phyloP scores from a whole-genome alignment of 2,797 vertebrate genomes.

The Hippocampus kuda region DNA sequence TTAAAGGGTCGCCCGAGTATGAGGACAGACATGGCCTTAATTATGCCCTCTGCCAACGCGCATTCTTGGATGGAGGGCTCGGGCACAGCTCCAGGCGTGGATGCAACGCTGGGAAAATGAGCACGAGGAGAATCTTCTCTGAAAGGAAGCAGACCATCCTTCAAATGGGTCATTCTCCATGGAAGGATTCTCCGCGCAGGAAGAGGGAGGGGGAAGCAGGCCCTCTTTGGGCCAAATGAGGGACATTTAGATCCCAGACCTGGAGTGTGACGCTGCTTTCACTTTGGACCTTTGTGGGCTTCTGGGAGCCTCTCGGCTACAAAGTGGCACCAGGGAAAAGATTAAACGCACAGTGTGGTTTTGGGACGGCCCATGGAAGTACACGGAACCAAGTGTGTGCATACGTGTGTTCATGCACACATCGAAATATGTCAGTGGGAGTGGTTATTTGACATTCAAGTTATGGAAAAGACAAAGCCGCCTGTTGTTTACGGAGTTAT shows the following conservation, averaged over 20 bases:
- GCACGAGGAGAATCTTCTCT: conserved; percentile 62
- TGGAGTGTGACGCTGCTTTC: conserved; percentile 60
- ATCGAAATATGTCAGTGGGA: not conserved
- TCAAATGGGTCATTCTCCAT: conserved; percentile 61
- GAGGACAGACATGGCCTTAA: conserved; percentile 55
- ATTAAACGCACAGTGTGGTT: conserved; percentile 56
- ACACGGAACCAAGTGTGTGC: conserved; percentile 23
- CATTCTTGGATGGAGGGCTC: conserved; percentile 47
- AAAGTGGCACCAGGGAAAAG: conserved; percentile 60
- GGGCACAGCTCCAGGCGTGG: conserved; percentile 48
- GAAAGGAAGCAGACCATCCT: conserved; percentile 60
- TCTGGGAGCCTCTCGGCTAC: conserved; percentile 56
- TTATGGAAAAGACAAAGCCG: not conserved
- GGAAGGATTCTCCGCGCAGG: conserved; percentile 44
- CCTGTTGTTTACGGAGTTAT: not conserved
- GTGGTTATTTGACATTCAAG: not conserved
- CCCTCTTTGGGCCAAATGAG: conserved; percentile 38
- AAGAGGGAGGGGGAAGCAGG: conserved; percentile 35
- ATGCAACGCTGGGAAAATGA: conserved; percentile 60
- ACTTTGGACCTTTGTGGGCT: conserved; percentile 49
- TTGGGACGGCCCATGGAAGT: conserved; percentile 34
- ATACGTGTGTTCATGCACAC: conserved; percentile 6
- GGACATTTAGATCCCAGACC: conserved; percentile 52
- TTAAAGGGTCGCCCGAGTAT: conserved; percentile 48
- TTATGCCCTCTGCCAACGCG: conserved; percentile 56